Evolutionary conservation across 2,888 invertebrate genomes (phyloP), one percentile per base, ranked within the genome.

Genomic region (Chorisops tibialis): DNA sequence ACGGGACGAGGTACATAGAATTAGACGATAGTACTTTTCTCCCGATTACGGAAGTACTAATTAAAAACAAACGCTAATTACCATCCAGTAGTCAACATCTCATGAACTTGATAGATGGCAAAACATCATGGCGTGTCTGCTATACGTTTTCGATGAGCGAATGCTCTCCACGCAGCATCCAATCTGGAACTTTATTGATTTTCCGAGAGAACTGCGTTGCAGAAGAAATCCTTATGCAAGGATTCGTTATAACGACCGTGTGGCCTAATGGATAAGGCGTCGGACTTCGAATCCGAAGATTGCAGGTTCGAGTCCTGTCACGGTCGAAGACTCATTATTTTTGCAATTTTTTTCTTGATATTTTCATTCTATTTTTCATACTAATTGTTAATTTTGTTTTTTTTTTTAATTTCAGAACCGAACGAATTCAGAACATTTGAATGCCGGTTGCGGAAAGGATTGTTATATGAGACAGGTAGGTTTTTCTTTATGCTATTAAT

Each of bases 391-490:
- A 35, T 59, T 65, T 66, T 67, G 72, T 73, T 70, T 66, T 63
- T 81, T 30, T 30, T 30, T 2, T 30, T 30, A 30, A 30, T 30
- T 30, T 30, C 84, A 88, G 88, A 88, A 87, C 74, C 84, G 85
- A 68, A 87, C 87, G 65, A 66, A 66, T 59, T 63, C 66, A 7
- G 67, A 67, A 43, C 63, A 66, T 58, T 48, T 64, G 7, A 66
- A 65, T 21, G 86, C 86, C 56, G 85, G 84, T 67, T 89, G 88
- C 70, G 87, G 85, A 37, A 81, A 83, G 39, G 84, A 85, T 65
- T 89, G 89, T 79, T 86, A 85, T 74, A 82, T 87, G 63, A 83
- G 86, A 75, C 87, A 89, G 83, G 89, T 88, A 80, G 81, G 79
- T 73, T 41, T 66, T 50, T 65, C 7, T 21, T 1, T 9, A 12